Percentiles rank a stretch among this genome's conserved stretches.
These are phyloP conservation scores for Pristionchus exspectatus DNA, from an alignment of 2,888 invertebrate species.

Conservation along the genomic window DNA sequence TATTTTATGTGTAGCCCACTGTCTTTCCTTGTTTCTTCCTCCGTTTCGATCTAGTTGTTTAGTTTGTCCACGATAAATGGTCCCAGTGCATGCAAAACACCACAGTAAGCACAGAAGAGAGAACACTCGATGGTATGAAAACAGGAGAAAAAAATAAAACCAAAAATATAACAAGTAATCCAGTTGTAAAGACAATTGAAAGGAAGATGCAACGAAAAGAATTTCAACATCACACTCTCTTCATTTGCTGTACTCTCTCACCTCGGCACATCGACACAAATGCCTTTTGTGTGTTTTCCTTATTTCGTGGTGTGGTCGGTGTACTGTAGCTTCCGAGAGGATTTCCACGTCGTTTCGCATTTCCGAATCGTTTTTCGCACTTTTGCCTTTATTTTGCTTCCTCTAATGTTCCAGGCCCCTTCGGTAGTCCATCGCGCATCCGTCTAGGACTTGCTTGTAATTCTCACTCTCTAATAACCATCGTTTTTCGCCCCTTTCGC, in stretches of 20 bases:
- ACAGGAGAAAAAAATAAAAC: neutral
- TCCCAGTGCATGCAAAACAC: constrained; percentile 1
- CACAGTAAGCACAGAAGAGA: neutral
- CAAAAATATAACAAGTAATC: neutral
- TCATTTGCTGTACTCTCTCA: neutral
- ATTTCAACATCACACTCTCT: neutral
- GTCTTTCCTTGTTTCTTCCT: neutral
- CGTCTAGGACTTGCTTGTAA: neutral
- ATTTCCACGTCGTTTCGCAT: constrained; percentile 49
- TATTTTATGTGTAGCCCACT: neutral
- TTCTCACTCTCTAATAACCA: neutral
- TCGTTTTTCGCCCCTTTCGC: neutral
- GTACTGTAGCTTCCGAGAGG: neutral
- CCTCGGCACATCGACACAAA: neutral
- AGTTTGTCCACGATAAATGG: neutral
- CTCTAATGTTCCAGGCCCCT: neutral
- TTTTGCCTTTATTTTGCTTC: neutral
- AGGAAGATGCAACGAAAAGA: neutral
- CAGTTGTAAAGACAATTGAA: neutral
- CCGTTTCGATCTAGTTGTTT: neutral
- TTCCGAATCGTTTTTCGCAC: neutral
- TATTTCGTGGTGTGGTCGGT: neutral
- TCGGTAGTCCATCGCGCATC: neutral
- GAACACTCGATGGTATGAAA: neutral
- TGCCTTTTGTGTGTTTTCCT: neutral